phyloP scores from a whole-genome alignment of 30 jellyfish, hydroid and myxozoan genomes.

The Rhopilema esculentum region DNA sequence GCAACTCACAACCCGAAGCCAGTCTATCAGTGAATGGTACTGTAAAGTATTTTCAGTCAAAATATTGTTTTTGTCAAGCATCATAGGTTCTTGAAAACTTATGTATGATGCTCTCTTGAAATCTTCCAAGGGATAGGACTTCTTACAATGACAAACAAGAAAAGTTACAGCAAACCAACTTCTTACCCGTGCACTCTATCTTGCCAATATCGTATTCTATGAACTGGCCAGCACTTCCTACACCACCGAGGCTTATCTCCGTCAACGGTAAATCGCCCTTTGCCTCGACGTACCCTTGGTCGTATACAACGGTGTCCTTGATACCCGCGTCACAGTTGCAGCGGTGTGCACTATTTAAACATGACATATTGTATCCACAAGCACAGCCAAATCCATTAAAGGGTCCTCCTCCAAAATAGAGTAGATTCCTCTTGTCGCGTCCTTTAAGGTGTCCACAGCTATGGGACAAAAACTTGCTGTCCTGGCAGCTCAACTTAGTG shows the following conservation, averaged over 20 bases:
- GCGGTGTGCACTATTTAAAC: not conserved
- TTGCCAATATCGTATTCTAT: not conserved
- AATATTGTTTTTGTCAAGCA: no score
- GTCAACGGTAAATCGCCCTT: not conserved
- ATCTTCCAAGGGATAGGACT: no score
- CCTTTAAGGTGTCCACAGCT: not conserved
- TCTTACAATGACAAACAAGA: not conserved
- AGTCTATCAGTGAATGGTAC: no score
- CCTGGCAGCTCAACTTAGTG: not conserved
- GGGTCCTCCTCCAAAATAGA: not conserved
- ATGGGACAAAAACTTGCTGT: not conserved
- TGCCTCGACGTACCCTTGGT: not conserved
- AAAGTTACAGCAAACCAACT: not conserved
- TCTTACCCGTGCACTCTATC: not conserved
- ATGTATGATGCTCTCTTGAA: no score
- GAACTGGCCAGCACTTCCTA: not conserved
- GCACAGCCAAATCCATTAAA: not conserved
- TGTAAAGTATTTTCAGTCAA: no score
- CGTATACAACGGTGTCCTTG: not conserved
- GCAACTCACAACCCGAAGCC: no score
- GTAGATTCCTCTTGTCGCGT: not conserved
- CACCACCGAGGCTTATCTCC: not conserved
- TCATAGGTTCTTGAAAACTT: no score
- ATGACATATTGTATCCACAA: not conserved
- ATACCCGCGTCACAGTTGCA: not conserved